Conservation (phyloP, 1,140 invertebrate species). For the Ostrea edulis region DNA sequence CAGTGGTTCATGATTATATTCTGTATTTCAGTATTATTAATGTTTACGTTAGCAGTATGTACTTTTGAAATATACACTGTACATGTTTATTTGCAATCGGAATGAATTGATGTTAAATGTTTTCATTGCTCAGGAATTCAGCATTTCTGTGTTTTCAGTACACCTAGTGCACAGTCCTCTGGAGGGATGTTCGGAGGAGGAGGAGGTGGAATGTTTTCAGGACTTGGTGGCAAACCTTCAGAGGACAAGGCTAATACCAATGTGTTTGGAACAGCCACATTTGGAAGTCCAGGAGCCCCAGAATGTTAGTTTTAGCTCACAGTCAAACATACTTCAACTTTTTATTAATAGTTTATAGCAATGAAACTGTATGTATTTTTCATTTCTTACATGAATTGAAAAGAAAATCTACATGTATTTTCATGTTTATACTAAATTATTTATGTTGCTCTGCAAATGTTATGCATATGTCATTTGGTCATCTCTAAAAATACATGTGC, state of each 20-base stretch:
- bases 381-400: not conserved
- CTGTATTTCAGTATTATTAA: no score
- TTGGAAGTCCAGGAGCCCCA: conserved; percentile 56
- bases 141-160: not conserved
- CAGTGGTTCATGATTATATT: no score
- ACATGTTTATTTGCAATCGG: no score
- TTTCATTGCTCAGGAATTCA: no score
- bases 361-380: not conserved
- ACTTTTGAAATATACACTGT: no score
- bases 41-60: no score
- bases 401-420: not conserved
- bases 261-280: conserved; percentile 74
- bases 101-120: no score
- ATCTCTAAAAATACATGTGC: no score
- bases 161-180: not conserved
- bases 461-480: no score
- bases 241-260: conserved; percentile 78
- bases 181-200: conserved; percentile 36
- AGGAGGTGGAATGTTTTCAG: conserved; percentile 71
- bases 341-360: not conserved
- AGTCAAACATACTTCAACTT: not conserved
- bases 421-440: no score
- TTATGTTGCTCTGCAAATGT: no score
- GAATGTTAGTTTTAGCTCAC: not conserved
- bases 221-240: conserved; percentile 77